A percentile compares a stretch with the other conserved stretches of the same genome.
These are phyloP conservation scores for Coptotermes formosanus DNA, from an alignment of 1,140 invertebrate genomes.

Conservation along the genomic window DNA sequence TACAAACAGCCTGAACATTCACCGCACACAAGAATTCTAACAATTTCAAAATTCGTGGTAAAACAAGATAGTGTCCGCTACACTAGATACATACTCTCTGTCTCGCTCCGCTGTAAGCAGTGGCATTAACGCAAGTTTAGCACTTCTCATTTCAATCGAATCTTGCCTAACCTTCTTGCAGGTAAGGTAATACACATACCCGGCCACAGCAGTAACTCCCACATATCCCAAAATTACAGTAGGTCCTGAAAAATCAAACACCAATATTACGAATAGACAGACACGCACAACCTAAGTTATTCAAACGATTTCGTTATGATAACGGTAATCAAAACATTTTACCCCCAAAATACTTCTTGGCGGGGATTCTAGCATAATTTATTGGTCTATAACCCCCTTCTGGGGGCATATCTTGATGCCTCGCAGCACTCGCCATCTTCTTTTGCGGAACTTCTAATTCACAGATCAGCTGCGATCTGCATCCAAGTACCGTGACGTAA, in stretches of 20 bases:
- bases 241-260: constrained; percentile 49
- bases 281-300: constrained; percentile 29
- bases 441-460: too few relatives aligned
- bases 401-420: constrained; percentile 80
- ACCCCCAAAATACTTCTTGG: constrained; percentile 66
- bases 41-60: too few relatives aligned
- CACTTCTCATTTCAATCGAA: constrained; percentile 71
- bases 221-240: constrained; percentile 59
- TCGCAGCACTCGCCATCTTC: constrained; percentile 33
- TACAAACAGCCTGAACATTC: too few relatives aligned
- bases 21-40: too few relatives aligned
- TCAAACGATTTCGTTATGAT: neutral
- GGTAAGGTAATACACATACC: constrained; percentile 60
- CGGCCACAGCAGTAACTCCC: constrained; percentile 56
- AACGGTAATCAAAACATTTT: constrained; percentile 36
- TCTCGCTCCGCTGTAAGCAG: constrained; percentile 79
- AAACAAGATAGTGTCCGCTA: neutral
- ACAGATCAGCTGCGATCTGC: too few relatives aligned
- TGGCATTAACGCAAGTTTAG: constrained; percentile 69
- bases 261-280: constrained; percentile 26
- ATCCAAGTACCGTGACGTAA: too few relatives aligned
- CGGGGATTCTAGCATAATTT: constrained; percentile 66
- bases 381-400: constrained; percentile 77
- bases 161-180: constrained; percentile 53
- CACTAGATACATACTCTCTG: constrained; percentile 58